Evolutionary conservation across 1,140 invertebrate species (phyloP), one percentile per base, ranked within the genome.

Genomic region (Tetranychus urticae): DNA sequence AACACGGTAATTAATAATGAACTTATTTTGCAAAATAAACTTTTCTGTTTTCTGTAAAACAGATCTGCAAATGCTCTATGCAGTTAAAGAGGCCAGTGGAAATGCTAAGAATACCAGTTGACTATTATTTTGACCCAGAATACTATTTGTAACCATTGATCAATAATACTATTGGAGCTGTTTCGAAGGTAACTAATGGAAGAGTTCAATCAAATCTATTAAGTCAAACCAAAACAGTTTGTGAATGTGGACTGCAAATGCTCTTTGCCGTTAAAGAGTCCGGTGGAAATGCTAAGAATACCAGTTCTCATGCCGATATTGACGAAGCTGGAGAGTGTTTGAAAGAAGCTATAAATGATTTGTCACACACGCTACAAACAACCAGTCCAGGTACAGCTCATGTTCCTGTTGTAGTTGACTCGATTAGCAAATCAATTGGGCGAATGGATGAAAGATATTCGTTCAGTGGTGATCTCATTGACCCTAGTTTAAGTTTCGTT

Each of bases 221-320:
- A 23, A 87, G 96, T 70, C 88, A 94, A 71, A 83, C 86, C 0
- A 91, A 94, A 71, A 94, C 92, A 0, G 88, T 97, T 14, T 80
- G 86, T 0, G 93, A 98, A 75, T 86, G 86, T 12, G 80, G 85
- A 10, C 72, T 88, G 10, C 87, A 92, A 68, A 74, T 96, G 46
- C 76, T 96, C 52, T 83, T 83, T 65, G 80, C 84, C 1, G 81
- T 85, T 5, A 92, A 91, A 71, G 87, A 94, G 69, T 80, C 82
- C 8, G 89, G 83, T 2, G 90, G 90, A n/a, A 96, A 94, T 79
- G 84, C 88, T 0, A 83, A 84, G 76, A 86, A 88, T 1, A 71
- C 79, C 1, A 79, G 81, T 60, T 75, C 84, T 2, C 88, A 92
- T 72, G 76, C 79, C 0, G 83, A 88, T 61, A 79, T 94, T 13